A percentile compares a stretch with the other conserved stretches of the same genome.
These are phyloP conservation scores for Zootoca vivipara DNA, from an alignment of 2,113 vertebrate species.

Conservation along the genomic window DNA sequence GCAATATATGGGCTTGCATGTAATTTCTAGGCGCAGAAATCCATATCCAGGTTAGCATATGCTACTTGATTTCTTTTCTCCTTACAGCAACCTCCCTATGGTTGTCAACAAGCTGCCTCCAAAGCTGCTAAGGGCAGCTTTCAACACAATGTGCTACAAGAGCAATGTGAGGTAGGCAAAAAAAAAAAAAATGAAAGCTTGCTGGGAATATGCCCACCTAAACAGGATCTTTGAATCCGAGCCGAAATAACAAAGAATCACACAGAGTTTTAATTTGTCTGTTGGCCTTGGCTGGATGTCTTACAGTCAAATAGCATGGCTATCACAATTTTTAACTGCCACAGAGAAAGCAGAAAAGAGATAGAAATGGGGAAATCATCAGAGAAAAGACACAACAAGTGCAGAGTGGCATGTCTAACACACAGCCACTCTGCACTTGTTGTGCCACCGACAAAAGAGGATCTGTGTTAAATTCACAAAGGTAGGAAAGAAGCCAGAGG, in stretches of 20 bases:
- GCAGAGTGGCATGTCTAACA: background rate
- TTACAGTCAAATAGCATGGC: background rate
- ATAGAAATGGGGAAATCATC: background rate
- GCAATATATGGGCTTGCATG: background rate
- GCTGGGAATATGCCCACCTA: background rate
- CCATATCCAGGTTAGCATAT: too few species aligned
- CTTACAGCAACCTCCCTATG: background rate
- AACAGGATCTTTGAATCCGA: background rate
- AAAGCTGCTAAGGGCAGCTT: background rate
- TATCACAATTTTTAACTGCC: background rate
- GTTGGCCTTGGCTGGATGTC: background rate
- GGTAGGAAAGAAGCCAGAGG: too few species aligned
- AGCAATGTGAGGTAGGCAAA: background rate
- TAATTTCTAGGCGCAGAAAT: background rate
- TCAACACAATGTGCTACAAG: background rate
- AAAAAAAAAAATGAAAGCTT: background rate
- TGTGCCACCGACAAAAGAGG: background rate
- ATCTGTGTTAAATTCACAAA: too few species aligned
- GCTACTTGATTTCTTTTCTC: background rate
- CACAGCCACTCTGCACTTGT: background rate
- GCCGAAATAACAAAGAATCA: background rate
- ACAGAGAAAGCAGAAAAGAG: background rate
- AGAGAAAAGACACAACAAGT: background rate
- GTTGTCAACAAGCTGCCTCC: background rate
- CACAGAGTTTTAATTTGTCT: background rate